Conservation (phyloP, 1,140 invertebrate species). For the Tetragonula clypearis region DNA sequence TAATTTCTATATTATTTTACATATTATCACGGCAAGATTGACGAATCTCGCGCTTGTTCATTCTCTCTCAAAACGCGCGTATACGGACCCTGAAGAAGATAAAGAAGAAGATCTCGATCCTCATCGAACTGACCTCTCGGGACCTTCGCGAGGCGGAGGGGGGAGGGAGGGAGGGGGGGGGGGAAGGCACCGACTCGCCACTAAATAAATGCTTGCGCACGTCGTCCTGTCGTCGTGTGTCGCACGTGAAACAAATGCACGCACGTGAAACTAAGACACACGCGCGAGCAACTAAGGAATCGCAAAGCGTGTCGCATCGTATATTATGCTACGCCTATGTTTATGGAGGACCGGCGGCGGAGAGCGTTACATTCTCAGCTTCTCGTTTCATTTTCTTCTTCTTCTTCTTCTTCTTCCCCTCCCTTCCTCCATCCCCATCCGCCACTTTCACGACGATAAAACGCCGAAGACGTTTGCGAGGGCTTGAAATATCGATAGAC, state of each 20-base stretch:
- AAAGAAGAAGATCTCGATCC: conserved; percentile 54
- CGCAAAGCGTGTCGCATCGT: conserved; percentile 50
- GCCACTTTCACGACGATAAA: conserved; percentile 11
- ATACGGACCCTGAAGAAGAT: conserved; percentile 18
- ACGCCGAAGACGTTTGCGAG: neutral
- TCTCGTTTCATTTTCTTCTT: neutral
- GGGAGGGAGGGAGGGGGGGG: conserved; percentile 33
- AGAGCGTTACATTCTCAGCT: conserved; percentile 19
- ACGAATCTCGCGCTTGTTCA: neutral
- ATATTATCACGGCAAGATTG: too few species aligned
- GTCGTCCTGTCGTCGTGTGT: neutral
- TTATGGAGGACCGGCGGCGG: conserved; percentile 17
- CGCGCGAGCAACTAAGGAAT: conserved; percentile 25
- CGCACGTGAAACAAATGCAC: conserved; percentile 2
- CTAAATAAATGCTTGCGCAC: conserved; percentile 64
- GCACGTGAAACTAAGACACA: too few species aligned
- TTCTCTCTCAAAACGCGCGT: conserved; percentile 14
- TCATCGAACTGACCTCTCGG: conserved; percentile 62
- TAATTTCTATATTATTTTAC: neutral
- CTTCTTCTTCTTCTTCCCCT: too few species aligned
- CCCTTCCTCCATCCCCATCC: too few species aligned
- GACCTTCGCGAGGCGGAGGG: neutral
- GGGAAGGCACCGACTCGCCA: conserved; percentile 68
- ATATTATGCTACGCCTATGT: conserved; percentile 50
- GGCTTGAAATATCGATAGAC: conserved; percentile 32